Evolutionary conservation across 92 coral and sea anemone genomes (phyloP).

Genomic region (Zoanthus sociatus): DNA sequence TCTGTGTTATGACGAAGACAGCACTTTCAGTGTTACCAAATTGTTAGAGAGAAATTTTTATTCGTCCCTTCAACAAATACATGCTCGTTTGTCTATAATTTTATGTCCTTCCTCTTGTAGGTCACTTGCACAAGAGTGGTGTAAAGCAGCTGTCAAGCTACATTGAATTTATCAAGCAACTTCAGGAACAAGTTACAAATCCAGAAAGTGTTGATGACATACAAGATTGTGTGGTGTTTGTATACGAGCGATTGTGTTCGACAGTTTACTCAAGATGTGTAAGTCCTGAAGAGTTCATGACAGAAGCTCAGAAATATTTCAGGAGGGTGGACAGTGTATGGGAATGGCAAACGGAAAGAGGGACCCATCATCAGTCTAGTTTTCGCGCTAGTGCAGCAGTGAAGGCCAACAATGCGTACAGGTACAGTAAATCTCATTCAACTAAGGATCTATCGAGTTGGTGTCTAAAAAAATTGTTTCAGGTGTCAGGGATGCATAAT

Average conservation of each 20-base stretch:
- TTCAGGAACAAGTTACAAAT: conserved; percentile 49
- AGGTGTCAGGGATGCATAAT: too few species aligned
- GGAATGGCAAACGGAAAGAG: conserved; percentile 78
- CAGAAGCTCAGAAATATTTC: conserved; percentile 63
- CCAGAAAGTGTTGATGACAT: conserved; percentile 67
- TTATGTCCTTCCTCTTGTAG: conserved; percentile 26
- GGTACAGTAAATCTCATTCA: conserved; percentile 41
- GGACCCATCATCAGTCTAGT: conserved; percentile 46
- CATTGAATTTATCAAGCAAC: conserved; percentile 65
- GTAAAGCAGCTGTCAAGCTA: conserved; percentile 70
- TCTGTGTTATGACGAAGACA: too few species aligned
- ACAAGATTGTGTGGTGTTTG: conserved; percentile 62
- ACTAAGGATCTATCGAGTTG: not conserved
- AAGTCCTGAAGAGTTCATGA: conserved; percentile 62
- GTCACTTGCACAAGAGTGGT: conserved; percentile 80
- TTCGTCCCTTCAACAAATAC: not conserved
- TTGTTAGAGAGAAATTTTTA: too few species aligned
- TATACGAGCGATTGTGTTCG: conserved; percentile 62
- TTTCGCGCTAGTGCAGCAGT: conserved; percentile 66
- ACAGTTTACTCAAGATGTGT: conserved; percentile 63
- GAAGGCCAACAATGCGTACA: conserved; percentile 67
- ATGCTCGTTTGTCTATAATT: not conserved
- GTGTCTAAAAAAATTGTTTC: not conserved
- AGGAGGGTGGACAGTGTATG: conserved; percentile 69
- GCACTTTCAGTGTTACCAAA: too few species aligned